These are phyloP conservation scores for Trichonephila clavipes DNA, from an alignment of 1,140 invertebrate genomes.

Conservation along the genomic window DNA sequence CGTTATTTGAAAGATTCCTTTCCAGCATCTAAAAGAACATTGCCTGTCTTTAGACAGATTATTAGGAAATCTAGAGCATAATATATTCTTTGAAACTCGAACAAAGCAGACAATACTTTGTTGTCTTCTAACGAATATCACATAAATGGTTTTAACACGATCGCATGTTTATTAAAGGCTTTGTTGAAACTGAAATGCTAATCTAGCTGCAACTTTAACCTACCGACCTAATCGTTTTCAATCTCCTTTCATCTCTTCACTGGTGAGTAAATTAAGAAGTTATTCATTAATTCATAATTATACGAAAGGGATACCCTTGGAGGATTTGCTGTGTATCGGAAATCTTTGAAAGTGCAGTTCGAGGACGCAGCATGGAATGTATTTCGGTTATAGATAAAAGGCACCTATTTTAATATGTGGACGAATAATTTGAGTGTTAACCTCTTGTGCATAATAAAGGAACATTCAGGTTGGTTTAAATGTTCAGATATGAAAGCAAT, in stretches of 20 bases:
- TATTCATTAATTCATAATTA: constrained; percentile 58
- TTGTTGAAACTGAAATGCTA: neutral
- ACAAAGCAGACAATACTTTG: neutral
- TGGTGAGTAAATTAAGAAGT: neutral
- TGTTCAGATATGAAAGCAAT: too few species aligned
- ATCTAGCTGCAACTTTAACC: neutral
- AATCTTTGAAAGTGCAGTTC: constrained; percentile 1
- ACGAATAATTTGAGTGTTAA: neutral
- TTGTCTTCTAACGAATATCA: neutral
- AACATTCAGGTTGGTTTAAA: neutral
- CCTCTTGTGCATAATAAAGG: neutral
- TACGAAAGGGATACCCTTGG: constrained; percentile 1
- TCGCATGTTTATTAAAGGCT: neutral
- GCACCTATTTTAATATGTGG: neutral
- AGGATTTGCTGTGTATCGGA: constrained; percentile 1
- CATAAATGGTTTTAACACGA: neutral
- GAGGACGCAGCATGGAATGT: too few species aligned
- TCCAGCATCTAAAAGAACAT: neutral
- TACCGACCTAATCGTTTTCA: neutral
- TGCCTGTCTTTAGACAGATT: neutral
- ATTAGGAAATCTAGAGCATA: neutral
- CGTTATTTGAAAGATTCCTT: too few species aligned
- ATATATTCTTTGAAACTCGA: neutral
- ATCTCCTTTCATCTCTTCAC: constrained; percentile 7
- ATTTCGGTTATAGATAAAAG: neutral